Evolutionary conservation across 2,888 invertebrate genomes (phyloP), one percentile per base, ranked within the genome.

Genomic region (Eupsilia transversa): DNA sequence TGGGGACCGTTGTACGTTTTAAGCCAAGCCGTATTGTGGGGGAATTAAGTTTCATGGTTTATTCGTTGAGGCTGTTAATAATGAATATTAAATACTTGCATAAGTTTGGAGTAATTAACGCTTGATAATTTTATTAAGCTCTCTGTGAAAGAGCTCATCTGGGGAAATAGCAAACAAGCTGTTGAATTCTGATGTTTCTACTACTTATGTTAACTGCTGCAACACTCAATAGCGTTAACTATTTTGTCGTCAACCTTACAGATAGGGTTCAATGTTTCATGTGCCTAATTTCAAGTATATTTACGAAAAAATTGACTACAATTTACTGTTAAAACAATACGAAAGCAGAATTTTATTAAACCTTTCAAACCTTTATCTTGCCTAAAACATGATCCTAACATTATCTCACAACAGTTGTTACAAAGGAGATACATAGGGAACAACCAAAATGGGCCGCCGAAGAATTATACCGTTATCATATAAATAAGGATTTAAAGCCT

Each of bases 401-500:
- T 79, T 66, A 83, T 72, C 54, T 80, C 65, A 63, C 73, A 79
- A 64, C 81, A 80, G 72, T 81, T 74, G 69, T 70, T 77, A 57
- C 69, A 85, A 81, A 84, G 69, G 60, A 71, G 56, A 46, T 68
- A 59, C 49, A 69, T 66, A 72, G 63, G 70, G 82, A 84, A 84
- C 75, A 75, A 52, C 77, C 78, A 71, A 86, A 87, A 80, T 77
- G 83, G 84, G 85, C 85, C 87, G 85, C 82, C 49, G 80, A 92
- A 93, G 93, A 95, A 92, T 94, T 94, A 95, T 93, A 87, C 91
- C 93, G 92, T 94, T 93, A 94, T 94, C 93, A 93, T 94, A 95
- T 95, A 95, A 95, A 95, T 94, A 95, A 95, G 94, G 95, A 94
- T 95, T 95, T 95, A 94, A 91, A 90, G 88, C 87, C 91, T 94